Evolutionary conservation across 2,888 invertebrate genomes (phyloP), one percentile per base, ranked within the genome.

Genomic region (Ectemnius cavifrons): DNA sequence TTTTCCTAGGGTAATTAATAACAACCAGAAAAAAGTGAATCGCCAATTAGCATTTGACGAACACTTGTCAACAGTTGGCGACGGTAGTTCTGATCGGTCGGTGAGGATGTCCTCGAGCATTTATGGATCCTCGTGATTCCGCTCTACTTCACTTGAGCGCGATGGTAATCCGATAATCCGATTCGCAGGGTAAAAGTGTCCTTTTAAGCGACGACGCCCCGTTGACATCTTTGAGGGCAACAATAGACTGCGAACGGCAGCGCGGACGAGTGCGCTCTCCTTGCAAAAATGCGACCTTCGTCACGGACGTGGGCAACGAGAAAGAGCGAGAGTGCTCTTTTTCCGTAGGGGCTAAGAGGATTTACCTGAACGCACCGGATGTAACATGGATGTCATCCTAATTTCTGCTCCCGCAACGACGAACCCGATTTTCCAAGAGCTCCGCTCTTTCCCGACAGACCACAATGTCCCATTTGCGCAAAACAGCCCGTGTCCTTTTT

Each of bases 101-200:
- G 5, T 11, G 37, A 37, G 8, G 5, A 11, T 1, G 8, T 37
- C 37, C 37, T 11, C 37, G 37, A 11, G 8, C 37, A 37, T 37
- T 67, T 47, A 59, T 67, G 57, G 37, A 73, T 70, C 65, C 82
- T 76, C 68, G 58, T 66, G 16, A 63, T 57, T 63, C 71, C 78
- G 78, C 78, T 78, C 87, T 86, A 86, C 86, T 88, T 87, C 84
- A 85, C 84, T 82, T 81, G 73, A 71, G 73, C 75, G 65, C 74
- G 76, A 37, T 37, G 77, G 81, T 88, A 88, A 89, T 88, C 86
- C 86, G 78, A 85, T 89, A 90, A 90, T 90, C 90, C 88, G 89
- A 90, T 89, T 90, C 87, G 82, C 77, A 74, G 83, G 75, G 81
- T 71, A 75, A 86, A 79, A 80, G 85, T 81, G 77, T 84, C 85